Conservation (phyloP, 2,113 vertebrate species). For the Megalops atlanticus region DNA sequence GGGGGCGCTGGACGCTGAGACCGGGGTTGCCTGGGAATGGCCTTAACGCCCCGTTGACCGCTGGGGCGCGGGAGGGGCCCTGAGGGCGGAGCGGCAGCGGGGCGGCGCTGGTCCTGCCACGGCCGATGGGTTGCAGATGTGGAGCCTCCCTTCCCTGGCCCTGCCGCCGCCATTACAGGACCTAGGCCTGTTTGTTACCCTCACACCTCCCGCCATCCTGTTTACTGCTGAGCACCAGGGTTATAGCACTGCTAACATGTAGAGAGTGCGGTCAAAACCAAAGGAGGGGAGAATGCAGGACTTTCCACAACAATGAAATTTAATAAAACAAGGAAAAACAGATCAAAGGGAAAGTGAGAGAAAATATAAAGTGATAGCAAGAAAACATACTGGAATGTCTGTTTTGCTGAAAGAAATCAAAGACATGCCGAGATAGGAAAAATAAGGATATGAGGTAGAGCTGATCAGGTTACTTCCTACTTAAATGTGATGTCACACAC, state of each 20-base stretch:
- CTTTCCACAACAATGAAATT: too few relatives aligned
- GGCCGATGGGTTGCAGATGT: slow-evolving; percentile 36
- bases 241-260: too few relatives aligned
- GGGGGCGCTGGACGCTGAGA: slow-evolving; percentile 30
- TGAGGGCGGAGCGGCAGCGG: background rate
- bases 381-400: background rate
- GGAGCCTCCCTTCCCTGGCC: background rate
- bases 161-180: background rate
- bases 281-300: too few relatives aligned
- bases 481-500: background rate
- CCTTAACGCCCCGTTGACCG: slow-evolving; percentile 36
- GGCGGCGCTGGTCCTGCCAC: background rate
- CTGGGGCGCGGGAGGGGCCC: background rate
- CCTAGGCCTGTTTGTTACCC: background rate
- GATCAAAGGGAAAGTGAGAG: background rate
- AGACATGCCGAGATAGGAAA: background rate
- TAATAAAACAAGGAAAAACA: background rate
- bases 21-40: slow-evolving; percentile 20
- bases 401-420: background rate
- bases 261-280: too few relatives aligned
- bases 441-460: background rate
- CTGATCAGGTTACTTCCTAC: background rate
- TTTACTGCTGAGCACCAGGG: too few relatives aligned
- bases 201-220: background rate
- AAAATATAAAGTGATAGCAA: background rate